Percentiles rank a stretch among this genome's conserved stretches.
These are phyloP conservation scores for Eudyptes chrysolophus DNA, from an alignment of 2,113 vertebrate species.

Conservation along the genomic window DNA sequence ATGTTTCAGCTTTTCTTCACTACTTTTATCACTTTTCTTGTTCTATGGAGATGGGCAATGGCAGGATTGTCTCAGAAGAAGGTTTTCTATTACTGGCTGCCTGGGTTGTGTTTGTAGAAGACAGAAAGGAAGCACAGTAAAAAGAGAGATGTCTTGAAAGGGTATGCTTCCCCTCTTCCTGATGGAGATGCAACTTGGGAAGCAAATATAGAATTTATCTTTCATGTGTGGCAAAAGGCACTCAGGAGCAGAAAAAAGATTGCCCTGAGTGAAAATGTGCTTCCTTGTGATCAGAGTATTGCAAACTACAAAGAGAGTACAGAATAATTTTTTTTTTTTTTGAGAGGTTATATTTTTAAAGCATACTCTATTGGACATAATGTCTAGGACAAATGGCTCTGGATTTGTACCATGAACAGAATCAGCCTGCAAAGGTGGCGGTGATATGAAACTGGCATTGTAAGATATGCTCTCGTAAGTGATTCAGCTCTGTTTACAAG, in stretches of 20 bases:
- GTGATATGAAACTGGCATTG: slow-evolving; percentile 33
- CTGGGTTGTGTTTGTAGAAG: background rate
- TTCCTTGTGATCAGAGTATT: background rate
- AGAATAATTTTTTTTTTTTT: background rate
- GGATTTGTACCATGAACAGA: slow-evolving; percentile 49
- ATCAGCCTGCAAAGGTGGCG: slow-evolving; percentile 1
- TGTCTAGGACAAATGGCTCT: slow-evolving; percentile 41
- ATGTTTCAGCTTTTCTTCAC: background rate
- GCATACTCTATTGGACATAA: background rate
- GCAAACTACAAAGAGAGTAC: background rate
- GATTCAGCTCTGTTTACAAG: slow-evolving; percentile 33
- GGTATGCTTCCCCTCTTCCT: background rate
- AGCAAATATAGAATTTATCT: background rate
- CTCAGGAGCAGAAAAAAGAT: background rate
- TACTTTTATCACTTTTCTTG: background rate
- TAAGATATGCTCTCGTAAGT: slow-evolving; percentile 52
- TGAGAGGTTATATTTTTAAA: background rate
- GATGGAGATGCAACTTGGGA: background rate
- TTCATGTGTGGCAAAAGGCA: background rate
- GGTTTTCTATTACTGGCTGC: background rate
- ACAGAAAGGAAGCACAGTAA: background rate
- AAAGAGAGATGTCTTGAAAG: background rate
- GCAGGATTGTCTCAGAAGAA: background rate
- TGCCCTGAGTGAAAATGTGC: background rate
- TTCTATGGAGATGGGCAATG: background rate